Conservation (phyloP, 2,888 invertebrate genomes). For the Amphipyra berbera region DNA sequence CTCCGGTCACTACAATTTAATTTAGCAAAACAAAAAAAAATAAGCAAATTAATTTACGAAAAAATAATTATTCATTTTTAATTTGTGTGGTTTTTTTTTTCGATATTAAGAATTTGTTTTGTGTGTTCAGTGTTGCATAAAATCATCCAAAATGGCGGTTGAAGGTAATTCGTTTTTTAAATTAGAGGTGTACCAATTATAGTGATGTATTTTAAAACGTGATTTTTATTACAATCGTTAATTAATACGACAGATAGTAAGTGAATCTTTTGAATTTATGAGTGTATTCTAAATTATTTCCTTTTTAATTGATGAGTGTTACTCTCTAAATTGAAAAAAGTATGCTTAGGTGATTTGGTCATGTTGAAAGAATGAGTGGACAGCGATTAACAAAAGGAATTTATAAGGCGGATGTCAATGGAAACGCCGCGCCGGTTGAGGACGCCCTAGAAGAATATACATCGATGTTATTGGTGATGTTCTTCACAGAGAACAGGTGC, state of each 20-base stretch:
- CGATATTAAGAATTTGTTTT: constrained; percentile 10
- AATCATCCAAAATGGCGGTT: constrained; percentile 33
- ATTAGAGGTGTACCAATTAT: neutral
- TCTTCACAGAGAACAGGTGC: too few relatives aligned
- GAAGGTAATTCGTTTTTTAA: constrained; percentile 34
- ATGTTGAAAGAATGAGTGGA: too few relatives aligned
- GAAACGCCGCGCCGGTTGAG: too few relatives aligned
- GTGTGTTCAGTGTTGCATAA: constrained; percentile 41
- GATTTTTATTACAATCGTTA: too few relatives aligned
- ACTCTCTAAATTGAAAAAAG: too few relatives aligned
- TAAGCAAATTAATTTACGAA: neutral
- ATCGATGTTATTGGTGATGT: too few relatives aligned
- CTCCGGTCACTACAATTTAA: constrained; percentile 1
- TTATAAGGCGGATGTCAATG: too few relatives aligned
- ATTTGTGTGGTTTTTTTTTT: too few relatives aligned
- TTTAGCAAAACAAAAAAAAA: constrained; percentile 7
- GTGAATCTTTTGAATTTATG: neutral
- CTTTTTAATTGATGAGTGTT: neutral
- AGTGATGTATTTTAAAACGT: neutral
- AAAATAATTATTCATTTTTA: neutral
- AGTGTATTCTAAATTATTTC: neutral
- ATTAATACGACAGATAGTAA: too few relatives aligned
- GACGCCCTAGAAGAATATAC: too few relatives aligned
- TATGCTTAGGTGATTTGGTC: too few relatives aligned
- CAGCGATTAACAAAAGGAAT: too few relatives aligned